Evolutionary conservation across 1,140 invertebrate species (phyloP).

Genomic region (Drosophila elegans): DNA sequence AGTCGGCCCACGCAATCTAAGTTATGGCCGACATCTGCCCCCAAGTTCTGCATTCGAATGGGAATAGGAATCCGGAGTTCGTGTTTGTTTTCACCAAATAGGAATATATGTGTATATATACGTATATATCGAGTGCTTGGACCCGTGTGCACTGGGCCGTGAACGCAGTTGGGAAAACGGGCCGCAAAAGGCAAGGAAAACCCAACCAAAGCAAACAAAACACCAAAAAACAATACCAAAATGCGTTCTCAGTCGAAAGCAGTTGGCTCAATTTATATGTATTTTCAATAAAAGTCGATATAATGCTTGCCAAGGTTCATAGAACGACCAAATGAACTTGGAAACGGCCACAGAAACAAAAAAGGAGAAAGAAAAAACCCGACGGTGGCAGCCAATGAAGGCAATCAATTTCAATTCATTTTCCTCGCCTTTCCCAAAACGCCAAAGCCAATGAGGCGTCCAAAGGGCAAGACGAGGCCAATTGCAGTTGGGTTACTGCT

Average conservation of each 20-base stretch:
- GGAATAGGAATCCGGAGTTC: conserved; percentile 67
- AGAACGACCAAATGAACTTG: conserved; percentile 78
- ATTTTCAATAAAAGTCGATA: conserved; percentile 80
- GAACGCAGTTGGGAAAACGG: conserved; percentile 55
- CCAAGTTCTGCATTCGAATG: conserved; percentile 52
- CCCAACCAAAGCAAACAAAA: conserved; percentile 41
- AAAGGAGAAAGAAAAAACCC: conserved; percentile 28
- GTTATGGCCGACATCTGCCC: conserved; percentile 76
- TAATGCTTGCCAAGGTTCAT: conserved; percentile 80
- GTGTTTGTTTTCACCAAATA: conserved; percentile 80
- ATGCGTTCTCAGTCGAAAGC: conserved; percentile 54
- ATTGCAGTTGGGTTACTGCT: conserved; percentile 55
- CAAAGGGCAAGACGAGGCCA: conserved; percentile 77
- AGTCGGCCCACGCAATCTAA: conserved; percentile 76
- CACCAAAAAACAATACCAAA: conserved; percentile 37
- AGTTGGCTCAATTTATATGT: conserved; percentile 73
- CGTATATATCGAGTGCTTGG: conserved; percentile 23
- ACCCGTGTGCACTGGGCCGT: conserved; percentile 65
- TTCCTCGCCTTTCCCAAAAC: conserved; percentile 66
- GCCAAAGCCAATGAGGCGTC: conserved; percentile 74
- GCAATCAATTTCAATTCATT: conserved; percentile 82
- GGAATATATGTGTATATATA: conserved; percentile 22
- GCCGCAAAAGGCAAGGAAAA: conserved; percentile 54
- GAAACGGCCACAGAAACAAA: conserved; percentile 46
- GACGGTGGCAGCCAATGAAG: conserved; percentile 64